Evolutionary conservation across 2,797 vertebrate genomes (phyloP).

Genomic region (Cephalopachus bancanus): DNA sequence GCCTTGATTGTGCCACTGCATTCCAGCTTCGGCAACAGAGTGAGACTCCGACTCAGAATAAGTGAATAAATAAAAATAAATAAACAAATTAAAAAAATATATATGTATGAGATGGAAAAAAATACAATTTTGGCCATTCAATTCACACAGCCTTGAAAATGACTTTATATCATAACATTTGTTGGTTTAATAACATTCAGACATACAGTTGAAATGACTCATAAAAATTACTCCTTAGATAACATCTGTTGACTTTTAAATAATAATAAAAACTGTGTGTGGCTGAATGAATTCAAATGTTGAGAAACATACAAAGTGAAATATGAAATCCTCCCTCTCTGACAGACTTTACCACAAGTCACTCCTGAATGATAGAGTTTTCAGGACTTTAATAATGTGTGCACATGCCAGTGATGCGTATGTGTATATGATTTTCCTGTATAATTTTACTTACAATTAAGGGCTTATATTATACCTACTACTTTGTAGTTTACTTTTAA

Average conservation of each 20-base stretch:
- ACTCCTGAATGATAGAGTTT: not conserved
- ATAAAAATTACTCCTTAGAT: not conserved
- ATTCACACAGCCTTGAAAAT: not conserved
- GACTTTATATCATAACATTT: not conserved
- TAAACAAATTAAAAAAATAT: not conserved
- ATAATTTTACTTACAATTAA: conserved; percentile 50
- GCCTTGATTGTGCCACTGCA: too few relatives aligned
- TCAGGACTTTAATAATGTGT: conserved; percentile 22
- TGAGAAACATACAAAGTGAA: not conserved
- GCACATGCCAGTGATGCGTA: not conserved
- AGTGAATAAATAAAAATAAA: too few relatives aligned
- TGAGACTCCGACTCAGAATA: too few relatives aligned
- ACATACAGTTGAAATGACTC: not conserved
- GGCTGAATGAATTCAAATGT: not conserved
- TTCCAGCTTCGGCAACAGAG: too few relatives aligned
- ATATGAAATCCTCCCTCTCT: not conserved
- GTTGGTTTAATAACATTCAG: not conserved
- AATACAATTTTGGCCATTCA: not conserved
- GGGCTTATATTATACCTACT: not conserved
- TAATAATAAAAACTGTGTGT: not conserved
- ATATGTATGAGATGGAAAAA: not conserved
- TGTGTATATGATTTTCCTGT: conserved; percentile 17
- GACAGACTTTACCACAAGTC: not conserved
- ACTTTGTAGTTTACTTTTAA: not conserved
- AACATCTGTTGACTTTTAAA: not conserved